A percentile compares a stretch with the other conserved stretches of the same genome.
These are phyloP conservation scores for Brachionus paranguensis DNA, from an alignment of 1,140 invertebrate genomes.

Conservation along the genomic window DNA sequence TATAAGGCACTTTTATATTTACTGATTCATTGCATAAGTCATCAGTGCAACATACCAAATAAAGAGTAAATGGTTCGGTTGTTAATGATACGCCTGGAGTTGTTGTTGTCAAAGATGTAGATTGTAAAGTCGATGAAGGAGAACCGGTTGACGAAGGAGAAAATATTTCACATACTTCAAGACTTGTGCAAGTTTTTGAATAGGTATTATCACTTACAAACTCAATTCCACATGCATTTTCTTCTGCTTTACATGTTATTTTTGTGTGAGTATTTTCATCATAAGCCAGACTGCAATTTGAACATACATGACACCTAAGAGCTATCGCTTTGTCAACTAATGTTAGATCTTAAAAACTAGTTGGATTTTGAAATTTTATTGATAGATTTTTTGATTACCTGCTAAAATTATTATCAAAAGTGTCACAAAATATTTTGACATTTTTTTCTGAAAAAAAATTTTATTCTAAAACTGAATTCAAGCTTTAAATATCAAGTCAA, in stretches of 20 bases:
- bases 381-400: neutral
- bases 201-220: neutral
- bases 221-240: slow-evolving; percentile 9
- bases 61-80: neutral
- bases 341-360: neutral
- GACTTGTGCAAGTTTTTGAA: neutral
- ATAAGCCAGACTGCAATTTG: neutral
- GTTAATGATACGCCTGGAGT: neutral
- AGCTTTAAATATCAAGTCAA: neutral
- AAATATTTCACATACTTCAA: neutral
- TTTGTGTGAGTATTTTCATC: neutral
- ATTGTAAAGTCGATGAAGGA: neutral
- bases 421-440: neutral
- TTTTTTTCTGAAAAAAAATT: neutral
- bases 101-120: neutral
- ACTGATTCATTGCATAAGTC: neutral
- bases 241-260: neutral
- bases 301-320: neutral
- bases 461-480: neutral
- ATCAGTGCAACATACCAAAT: neutral
- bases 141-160: neutral
- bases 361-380: neutral
- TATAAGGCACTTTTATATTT: neutral
- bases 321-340: neutral
- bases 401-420: neutral